A percentile compares a stretch with the other conserved stretches of the same genome.
Conservation (phyloP, 2,797 vertebrate species). For the Taeniopygia guttata region DNA sequence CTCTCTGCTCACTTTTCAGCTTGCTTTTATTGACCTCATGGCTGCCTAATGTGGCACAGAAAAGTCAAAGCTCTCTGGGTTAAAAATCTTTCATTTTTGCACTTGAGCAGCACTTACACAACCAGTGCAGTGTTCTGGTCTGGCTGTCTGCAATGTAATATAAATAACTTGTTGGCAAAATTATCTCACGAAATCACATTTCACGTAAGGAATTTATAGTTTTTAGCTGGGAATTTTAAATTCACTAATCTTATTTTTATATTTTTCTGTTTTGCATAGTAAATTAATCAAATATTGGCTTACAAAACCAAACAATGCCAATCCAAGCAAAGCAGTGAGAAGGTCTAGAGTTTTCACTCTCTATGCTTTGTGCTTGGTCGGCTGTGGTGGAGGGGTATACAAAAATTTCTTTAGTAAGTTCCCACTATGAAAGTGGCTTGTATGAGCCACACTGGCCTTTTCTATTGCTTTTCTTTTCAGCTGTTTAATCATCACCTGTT, state of each 20-base stretch:
- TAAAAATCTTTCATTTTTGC: background rate
- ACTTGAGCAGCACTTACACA: background rate
- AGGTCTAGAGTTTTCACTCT: background rate
- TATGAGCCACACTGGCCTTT: background rate
- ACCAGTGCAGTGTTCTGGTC: background rate
- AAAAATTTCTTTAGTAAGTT: background rate
- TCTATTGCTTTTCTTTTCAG: background rate
- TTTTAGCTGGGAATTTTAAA: background rate
- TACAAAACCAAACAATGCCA: background rate
- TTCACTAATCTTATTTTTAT: background rate
- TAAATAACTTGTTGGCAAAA: background rate
- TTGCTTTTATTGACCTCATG: background rate
- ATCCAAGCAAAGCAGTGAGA: background rate
- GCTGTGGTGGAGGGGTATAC: background rate
- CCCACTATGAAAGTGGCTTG: background rate
- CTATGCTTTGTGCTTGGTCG: fast-evolving
- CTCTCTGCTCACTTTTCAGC: background rate
- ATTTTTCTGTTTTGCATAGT: background rate
- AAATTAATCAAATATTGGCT: background rate
- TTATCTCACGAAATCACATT: background rate
- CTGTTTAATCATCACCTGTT: background rate
- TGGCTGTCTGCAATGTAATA: background rate
- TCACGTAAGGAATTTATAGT: background rate
- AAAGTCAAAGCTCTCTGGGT: background rate
- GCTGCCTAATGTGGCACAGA: background rate